Conservation (phyloP, 2,797 vertebrate species). For the Centroberyx gerrardi region DNA sequence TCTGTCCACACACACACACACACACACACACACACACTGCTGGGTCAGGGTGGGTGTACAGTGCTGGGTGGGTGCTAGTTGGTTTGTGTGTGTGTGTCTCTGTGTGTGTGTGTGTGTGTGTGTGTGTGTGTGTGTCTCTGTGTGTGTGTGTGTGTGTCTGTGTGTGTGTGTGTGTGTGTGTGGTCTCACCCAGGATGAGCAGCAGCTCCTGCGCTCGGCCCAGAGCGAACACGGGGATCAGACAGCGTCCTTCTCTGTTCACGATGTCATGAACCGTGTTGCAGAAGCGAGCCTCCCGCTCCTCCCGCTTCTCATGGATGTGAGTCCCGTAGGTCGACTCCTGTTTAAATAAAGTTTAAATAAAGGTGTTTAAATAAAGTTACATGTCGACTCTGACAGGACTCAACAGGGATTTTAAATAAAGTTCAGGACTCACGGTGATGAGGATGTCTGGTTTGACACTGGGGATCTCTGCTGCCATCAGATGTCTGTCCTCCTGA, state of each 20-base stretch:
- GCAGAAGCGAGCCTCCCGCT: constrained; percentile 95
- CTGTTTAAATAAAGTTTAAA: constrained; percentile 68
- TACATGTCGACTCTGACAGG: no score
- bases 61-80: no score
- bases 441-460: constrained; percentile 98
- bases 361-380: no score
- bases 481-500: constrained; percentile 95
- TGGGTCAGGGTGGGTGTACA: no score
- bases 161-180: no score
- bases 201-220: constrained; percentile 96
- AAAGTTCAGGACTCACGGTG: constrained; percentile 69
- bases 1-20: constrained; percentile 74
- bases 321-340: constrained; percentile 97
- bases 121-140: no score
- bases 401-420: no score
- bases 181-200: constrained; percentile 91
- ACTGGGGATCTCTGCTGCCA: constrained; percentile 97
- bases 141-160: no score
- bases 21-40: not conserved
- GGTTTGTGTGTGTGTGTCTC: no score
- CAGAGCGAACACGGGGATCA: constrained; percentile 90
- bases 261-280: constrained; percentile 97
- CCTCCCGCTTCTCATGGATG: constrained; percentile 96
- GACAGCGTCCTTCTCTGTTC: constrained; percentile 93
- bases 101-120: no score